A percentile compares a stretch with the other conserved stretches of the same genome.
These are phyloP conservation scores for Leptinotarsa lineolata DNA, from an alignment of 1,140 invertebrate species.

Conservation along the genomic window DNA sequence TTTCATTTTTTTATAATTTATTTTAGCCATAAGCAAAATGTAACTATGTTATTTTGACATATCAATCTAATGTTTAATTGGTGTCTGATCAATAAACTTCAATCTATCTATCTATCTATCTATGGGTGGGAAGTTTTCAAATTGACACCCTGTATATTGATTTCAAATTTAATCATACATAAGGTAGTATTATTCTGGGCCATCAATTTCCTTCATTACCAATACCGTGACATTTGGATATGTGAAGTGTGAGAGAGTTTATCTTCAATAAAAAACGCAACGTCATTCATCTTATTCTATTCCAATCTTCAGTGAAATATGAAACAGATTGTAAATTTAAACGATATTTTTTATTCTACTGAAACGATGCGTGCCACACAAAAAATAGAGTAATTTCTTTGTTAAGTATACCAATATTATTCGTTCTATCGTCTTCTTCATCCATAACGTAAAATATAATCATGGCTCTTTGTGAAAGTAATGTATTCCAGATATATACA, in stretches of 20 bases:
- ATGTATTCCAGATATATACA: constrained; percentile 21
- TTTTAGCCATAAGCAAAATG: too few relatives aligned
- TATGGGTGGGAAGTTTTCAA: too few relatives aligned
- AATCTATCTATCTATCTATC: too few relatives aligned
- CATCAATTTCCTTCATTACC: not conserved
- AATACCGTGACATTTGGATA: not conserved
- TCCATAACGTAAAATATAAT: constrained; percentile 19
- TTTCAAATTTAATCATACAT: not conserved
- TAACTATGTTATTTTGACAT: too few relatives aligned
- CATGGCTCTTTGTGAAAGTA: not conserved
- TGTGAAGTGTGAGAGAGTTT: constrained; percentile 1
- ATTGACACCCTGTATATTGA: too few relatives aligned
- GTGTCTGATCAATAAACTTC: too few relatives aligned
- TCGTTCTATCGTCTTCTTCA: constrained; percentile 11
- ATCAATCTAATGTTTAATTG: too few relatives aligned
- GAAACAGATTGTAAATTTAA: constrained; percentile 20
- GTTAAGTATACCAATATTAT: constrained; percentile 16
- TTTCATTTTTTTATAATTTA: too few relatives aligned
- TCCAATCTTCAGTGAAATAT: constrained; percentile 24
- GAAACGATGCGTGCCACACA: constrained; percentile 3
- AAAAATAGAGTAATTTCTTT: constrained; percentile 14
- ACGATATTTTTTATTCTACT: constrained; percentile 5
- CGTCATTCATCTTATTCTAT: constrained; percentile 14
- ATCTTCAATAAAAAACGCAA: constrained; percentile 10
- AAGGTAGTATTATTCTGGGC: accelerated